A percentile compares a stretch with the other conserved stretches of the same genome.
Conservation (phyloP, 2,113 vertebrate genomes). For the Antennarius striatus region DNA sequence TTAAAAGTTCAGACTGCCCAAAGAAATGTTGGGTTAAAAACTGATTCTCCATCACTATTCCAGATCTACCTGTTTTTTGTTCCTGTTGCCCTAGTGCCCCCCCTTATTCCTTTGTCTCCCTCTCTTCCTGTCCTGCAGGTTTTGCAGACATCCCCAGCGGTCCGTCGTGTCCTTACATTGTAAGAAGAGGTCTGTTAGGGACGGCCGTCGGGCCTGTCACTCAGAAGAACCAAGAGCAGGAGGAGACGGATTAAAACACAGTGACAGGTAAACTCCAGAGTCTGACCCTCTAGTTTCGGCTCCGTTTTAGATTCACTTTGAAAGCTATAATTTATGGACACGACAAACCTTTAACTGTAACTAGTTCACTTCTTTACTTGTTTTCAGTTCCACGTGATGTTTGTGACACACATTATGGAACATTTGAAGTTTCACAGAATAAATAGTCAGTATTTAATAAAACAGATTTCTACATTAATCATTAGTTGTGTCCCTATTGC, state of each 20-base stretch:
- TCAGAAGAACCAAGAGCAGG: slow-evolving; percentile 32
- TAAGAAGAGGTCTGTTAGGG: slow-evolving; percentile 82
- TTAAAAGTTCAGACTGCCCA: too few relatives aligned
- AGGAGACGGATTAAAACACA: slow-evolving; percentile 61
- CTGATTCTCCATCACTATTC: neutral
- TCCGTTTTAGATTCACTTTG: too few relatives aligned
- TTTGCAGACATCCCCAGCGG: slow-evolving; percentile 85
- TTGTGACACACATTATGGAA: neutral
- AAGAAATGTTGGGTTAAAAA: too few relatives aligned
- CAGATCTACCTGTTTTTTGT: neutral
- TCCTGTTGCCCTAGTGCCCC: neutral
- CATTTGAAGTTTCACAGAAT: neutral
- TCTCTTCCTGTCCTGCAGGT: slow-evolving; percentile 59
- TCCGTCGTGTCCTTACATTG: slow-evolving; percentile 82
- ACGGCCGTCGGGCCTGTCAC: slow-evolving; percentile 62
- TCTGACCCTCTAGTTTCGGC: too few relatives aligned
- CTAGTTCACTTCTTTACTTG: too few relatives aligned
- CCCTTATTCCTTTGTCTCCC: neutral
- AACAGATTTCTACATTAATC: neutral
- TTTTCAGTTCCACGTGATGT: too few relatives aligned
- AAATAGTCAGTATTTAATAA: neutral
- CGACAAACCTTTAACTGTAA: too few relatives aligned
- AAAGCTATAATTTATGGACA: too few relatives aligned
- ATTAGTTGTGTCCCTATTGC: too few relatives aligned
- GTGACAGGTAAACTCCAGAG: slow-evolving; percentile 5